Base-by-base conservation (phyloP, 1,140 invertebrate species). In the Drosophila kurseongensis region DNA sequence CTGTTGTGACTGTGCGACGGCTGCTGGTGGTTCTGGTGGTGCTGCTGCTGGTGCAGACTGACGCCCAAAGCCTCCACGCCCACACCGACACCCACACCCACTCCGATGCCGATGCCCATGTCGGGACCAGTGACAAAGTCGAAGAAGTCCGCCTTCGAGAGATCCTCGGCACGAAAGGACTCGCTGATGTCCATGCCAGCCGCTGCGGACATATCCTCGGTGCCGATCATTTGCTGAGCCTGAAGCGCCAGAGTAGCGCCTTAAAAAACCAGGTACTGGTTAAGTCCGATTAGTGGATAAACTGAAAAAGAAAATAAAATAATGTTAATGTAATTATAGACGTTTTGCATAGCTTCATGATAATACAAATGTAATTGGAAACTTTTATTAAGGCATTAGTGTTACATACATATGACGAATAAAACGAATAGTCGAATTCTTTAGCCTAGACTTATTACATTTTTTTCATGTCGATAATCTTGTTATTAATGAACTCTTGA, bases 51-150 rank as follows among this genome's bases (percentile, higher is more conserved):
- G 52, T 75, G 82, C 48, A 81, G 47, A 36, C 63, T 75, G 7
- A 83, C 68, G 42, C 71, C 60, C 29, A 80, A 23, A 14, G 68
- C 12, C 5, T 72, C 65, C 23, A 68, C 62, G 40, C 73, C 84
- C 42, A 91, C 88, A 23, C 23, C 23, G 23, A 23, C 23, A 23
- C 72, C 86, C 18, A 88, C 79, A n/a, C 88, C 88, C 14, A 92
- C 91, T 8, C 90, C 90, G n/a, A 92, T 84, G 58, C 90, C 91
- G 47, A 92, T 92, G 59, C 91, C 91, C 88, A 92, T 91, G 45
- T 94, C 95, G 56, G 96, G 95, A 5, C 95, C 95, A n/a, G 96
- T 96, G 42, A 97, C 96, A 92, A 97, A 96, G 91, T 97, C 96
- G 93, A 97, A 97, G 93, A 97, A 97, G 92, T 97, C 96, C 51